Evolutionary conservation across 2,888 invertebrate species (phyloP).

Genomic region (Enoplolaimus lenunculus): DNA sequence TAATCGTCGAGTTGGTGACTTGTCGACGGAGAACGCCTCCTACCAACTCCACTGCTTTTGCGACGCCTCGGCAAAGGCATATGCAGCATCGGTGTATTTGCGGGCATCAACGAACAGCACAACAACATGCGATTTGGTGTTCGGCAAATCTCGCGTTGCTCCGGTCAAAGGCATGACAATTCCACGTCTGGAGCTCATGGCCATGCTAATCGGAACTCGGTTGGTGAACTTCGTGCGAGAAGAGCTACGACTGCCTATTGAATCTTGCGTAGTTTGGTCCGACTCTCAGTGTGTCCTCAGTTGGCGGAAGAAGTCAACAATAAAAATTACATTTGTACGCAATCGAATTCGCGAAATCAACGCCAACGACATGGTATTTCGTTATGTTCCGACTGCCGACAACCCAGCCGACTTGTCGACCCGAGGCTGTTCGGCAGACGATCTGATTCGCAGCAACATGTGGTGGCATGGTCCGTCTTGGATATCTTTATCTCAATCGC

Average conservation of each 20-base stretch:
- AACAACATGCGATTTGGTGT: background rate
- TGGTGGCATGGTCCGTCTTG: conserved; percentile 2
- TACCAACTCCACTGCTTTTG: background rate
- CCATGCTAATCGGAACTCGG: background rate
- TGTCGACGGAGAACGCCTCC: background rate
- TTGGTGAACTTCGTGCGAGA: background rate
- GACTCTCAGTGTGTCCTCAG: background rate
- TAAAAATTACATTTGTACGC: background rate
- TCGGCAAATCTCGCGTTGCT: conserved; percentile 7
- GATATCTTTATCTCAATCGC: background rate
- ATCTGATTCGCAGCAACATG: background rate
- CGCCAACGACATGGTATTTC: background rate
- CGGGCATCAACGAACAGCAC: background rate
- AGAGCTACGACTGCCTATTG: background rate
- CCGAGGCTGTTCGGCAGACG: background rate
- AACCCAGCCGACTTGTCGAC: conserved; percentile 11
- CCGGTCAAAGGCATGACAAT: background rate
- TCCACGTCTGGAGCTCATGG: conserved; percentile 10
- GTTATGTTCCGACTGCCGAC: background rate
- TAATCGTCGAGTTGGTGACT: background rate
- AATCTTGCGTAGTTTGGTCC: background rate
- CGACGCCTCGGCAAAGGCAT: background rate
- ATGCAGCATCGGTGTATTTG: background rate
- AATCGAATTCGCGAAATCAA: background rate
- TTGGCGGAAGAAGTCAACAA: background rate